Percentiles rank a stretch among this genome's conserved stretches.
These are phyloP conservation scores for Platycheirus rosarum DNA, from an alignment of 2,888 invertebrate species.

Conservation along the genomic window DNA sequence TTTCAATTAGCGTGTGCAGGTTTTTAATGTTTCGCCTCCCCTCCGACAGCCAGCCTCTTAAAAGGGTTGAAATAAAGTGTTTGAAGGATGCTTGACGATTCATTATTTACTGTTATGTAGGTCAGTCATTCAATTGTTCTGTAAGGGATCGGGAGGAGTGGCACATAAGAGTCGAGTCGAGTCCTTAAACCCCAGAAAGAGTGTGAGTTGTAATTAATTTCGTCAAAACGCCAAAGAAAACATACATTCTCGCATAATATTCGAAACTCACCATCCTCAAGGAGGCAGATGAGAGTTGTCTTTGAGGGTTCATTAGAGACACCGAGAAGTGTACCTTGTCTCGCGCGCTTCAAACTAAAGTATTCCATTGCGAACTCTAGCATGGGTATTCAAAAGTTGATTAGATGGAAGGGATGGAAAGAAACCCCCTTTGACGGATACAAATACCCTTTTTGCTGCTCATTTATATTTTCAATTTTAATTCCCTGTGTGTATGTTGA, in stretches of 20 bases:
- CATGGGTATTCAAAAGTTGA: constrained; percentile 50
- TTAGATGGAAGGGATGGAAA: constrained; percentile 45
- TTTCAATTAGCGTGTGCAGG: constrained; percentile 67
- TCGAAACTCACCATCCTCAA: constrained; percentile 21
- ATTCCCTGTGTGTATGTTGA: constrained; percentile 47
- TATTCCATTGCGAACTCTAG: constrained; percentile 22
- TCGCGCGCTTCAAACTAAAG: constrained; percentile 11
- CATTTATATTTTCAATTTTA: constrained; percentile 70
- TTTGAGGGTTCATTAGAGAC: constrained; percentile 56
- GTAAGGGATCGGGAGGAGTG: constrained; percentile 44
- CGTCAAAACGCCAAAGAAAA: constrained; percentile 51
- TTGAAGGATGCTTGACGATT: constrained; percentile 60
- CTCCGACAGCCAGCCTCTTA: background rate
- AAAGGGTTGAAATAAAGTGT: constrained; percentile 25
- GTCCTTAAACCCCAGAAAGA: constrained; percentile 59
- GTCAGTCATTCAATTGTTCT: constrained; percentile 68
- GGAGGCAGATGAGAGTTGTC: constrained; percentile 36
- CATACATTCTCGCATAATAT: constrained; percentile 34
- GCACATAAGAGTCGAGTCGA: constrained; percentile 17
- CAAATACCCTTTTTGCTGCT: constrained; percentile 68
- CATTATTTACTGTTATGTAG: constrained; percentile 68
- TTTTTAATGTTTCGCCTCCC: constrained; percentile 21
- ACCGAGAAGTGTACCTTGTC: constrained; percentile 17
- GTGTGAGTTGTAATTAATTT: constrained; percentile 69
- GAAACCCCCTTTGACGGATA: constrained; percentile 61